Evolutionary conservation across 2,888 invertebrate genomes (phyloP), one percentile per base, ranked within the genome.

Genomic region (Malthinus seriepunctatus): DNA sequence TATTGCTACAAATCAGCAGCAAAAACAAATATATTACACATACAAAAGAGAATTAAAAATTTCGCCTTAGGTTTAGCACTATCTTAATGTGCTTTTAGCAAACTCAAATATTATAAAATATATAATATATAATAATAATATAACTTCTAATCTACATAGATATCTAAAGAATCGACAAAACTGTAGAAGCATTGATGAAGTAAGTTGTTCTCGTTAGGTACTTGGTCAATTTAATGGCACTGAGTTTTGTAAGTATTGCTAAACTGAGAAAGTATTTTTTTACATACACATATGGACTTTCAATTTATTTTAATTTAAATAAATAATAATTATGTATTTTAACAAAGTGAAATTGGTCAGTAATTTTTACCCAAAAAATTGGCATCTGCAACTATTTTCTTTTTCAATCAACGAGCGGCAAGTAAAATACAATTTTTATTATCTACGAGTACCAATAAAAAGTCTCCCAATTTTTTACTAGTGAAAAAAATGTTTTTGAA

Each of bases 291-390:
- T 15, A 31, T 59, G 39, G 23, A 46, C 47, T 38, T 14, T 34
- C 9, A 69, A 68, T 67, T 71, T 69, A 68, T 68, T 65, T 68
- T 63, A 67, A 71, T 64, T 69, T 67, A 68, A 69, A 67, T 71
- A 68, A 45, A 52, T 42, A 39, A 11, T 52, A 34, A 49, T 48
- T 53, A 47, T 50, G 10, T 38, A 45, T 44, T 51, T 48, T 46
- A 39, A 49, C 35, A 47, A 35, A 66, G 65, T 72, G 71, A 71
- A 71, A 73, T 76, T 76, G 76, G 76, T 76, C 76, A 66, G 74
- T 74, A 71, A 70, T 70, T 67, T 67, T 67, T 67, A 69, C 69
- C 23, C 2, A 23, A 69, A 66, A 65, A 61, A 63, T 51, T 63
- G 68, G 64, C 65, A 70, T 67, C 67, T 63, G 64, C 65, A 70